These are phyloP conservation scores for Drosophila fulvimacula DNA, from an alignment of 2,888 invertebrate species.

Conservation along the genomic window DNA sequence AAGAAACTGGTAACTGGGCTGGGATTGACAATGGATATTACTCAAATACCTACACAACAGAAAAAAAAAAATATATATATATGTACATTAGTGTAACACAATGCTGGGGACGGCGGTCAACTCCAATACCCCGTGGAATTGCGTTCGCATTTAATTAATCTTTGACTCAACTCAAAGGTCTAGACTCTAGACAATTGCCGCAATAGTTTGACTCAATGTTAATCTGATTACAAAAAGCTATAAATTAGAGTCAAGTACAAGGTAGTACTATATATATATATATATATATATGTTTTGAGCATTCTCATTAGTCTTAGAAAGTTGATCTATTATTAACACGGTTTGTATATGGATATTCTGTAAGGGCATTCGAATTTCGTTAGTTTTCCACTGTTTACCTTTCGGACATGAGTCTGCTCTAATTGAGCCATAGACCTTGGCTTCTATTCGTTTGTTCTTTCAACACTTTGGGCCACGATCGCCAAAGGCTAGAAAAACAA, in stretches of 20 bases:
- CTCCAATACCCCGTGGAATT: background rate
- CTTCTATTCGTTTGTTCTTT: slow-evolving; percentile 37
- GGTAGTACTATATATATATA: background rate
- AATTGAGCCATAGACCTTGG: slow-evolving; percentile 55
- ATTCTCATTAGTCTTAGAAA: background rate
- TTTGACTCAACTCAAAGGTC: slow-evolving; percentile 12
- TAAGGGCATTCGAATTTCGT: background rate
- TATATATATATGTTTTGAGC: background rate
- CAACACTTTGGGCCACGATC: slow-evolving; percentile 44
- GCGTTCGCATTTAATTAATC: slow-evolving; percentile 19
- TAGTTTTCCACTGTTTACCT: slow-evolving; percentile 1
- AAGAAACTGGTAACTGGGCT: slow-evolving; percentile 3
- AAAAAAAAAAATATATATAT: background rate
- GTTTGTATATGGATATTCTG: too few relatives aligned
- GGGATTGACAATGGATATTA: slow-evolving; percentile 22
- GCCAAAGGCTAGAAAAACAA: slow-evolving; percentile 31
- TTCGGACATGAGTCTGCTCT: slow-evolving; percentile 48
- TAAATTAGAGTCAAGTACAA: slow-evolving; percentile 7
- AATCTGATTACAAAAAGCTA: slow-evolving; percentile 9
- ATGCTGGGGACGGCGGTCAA: slow-evolving; percentile 22
- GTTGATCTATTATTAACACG: too few relatives aligned
- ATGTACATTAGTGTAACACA: slow-evolving; percentile 3
- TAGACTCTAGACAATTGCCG: slow-evolving; percentile 12
- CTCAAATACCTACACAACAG: background rate
- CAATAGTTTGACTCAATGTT: slow-evolving; percentile 5